Base-by-base conservation (phyloP, 2,113 vertebrate species). In the Orientallactaga bullata region DNA sequence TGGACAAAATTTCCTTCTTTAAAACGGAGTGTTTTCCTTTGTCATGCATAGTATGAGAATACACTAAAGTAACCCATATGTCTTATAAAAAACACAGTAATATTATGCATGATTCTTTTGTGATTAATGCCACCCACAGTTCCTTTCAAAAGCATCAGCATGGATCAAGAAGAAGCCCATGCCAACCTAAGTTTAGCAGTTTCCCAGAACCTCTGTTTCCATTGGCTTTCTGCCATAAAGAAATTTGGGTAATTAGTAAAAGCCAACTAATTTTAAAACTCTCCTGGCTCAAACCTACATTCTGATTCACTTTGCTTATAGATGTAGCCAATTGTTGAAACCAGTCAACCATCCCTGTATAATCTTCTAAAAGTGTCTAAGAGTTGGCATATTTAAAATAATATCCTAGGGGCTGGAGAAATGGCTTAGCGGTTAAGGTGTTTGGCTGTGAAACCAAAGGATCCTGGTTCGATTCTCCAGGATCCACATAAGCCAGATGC, bases 91-190 rank as follows among this genome's bases (percentile, higher is more conserved):
- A 2, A 65, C 37, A 18, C 28, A 24, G n/a, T 72, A 18, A 93
- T 85, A 65, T 85, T 91, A 81, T 87, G 17, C 60, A 16, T 92
- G 55, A 91, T 96, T 96, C 82, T 90, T 88, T 93, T 26, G 60
- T 15, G 55, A 85, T 91, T 74, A 83, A 72, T 79, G 42, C 11
- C 37, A 90, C 72, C 37, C 12, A 47, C 28, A n/a, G 42, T 96
- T n/a, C 16, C 60, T 91, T 93, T 93, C 32, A 72, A 96, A 85
- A 73, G 60, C 32, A 91, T n/a, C 23, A 71, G 13, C 58, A 1
- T 85, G 79, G 61, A 51, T 63, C 35, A 80, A 63, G 23, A 51
- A 93, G 30, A 85, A 83, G 55, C 63, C 30, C 42, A 61, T 35
- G 26, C 77, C 17, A 74, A 79, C 69, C 47, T 35, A 69, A 95